Percentiles rank a stretch among this genome's conserved stretches.
phyloP scores from a whole-genome alignment of 2,888 invertebrate species.

The Halictus ligatus region DNA sequence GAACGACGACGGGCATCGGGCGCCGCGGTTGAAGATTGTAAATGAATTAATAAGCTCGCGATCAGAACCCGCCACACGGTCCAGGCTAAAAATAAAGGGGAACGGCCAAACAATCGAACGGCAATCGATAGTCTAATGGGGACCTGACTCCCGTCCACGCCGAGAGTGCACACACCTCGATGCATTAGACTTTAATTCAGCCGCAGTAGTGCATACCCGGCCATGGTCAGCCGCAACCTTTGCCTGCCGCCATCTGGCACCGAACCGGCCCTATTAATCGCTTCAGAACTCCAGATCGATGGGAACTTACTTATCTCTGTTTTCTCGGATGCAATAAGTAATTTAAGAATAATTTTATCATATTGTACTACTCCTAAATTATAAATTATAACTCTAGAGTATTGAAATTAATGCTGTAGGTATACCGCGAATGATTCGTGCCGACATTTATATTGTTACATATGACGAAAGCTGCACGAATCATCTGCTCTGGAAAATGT shows the following conservation, averaged over 20 bases:
- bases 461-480: neutral
- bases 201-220: conserved; percentile 66
- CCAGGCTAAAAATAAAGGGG: conserved; percentile 78
- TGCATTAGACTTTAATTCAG: conserved; percentile 69
- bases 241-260: conserved; percentile 62
- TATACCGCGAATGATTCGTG: neutral
- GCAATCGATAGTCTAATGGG: conserved; percentile 76
- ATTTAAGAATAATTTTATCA: neutral
- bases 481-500: neutral
- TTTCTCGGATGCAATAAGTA: too few relatives aligned
- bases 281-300: neutral
- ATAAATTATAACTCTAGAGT: neutral
- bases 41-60: conserved; percentile 65
- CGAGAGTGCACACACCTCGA: conserved; percentile 60
- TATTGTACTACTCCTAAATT: neutral
- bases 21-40: conserved; percentile 17
- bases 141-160: conserved; percentile 31
- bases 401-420: neutral
- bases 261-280: neutral
- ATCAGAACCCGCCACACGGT: conserved; percentile 67
- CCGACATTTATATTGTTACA: too few relatives aligned
- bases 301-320: neutral
- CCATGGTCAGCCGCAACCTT: conserved; percentile 53
- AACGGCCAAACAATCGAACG: conserved; percentile 78
- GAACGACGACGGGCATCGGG: neutral